Evolutionary conservation across 2,113 vertebrate genomes (phyloP).

Genomic region (Mionectes macconnelli): DNA sequence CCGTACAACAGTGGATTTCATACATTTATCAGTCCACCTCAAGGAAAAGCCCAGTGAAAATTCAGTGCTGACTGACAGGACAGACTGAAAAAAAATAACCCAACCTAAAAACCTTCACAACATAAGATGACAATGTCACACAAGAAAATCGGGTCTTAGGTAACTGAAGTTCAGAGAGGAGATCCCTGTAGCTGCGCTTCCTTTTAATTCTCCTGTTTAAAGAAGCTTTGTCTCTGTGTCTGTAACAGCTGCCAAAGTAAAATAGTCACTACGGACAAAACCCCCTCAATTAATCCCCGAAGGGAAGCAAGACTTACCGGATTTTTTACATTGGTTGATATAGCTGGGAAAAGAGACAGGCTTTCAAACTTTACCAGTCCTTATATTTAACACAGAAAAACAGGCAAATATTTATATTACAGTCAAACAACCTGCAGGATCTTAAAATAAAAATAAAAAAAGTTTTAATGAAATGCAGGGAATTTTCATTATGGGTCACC

Average conservation of each 20-base stretch:
- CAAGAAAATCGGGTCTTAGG: not conserved
- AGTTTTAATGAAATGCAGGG: not conserved
- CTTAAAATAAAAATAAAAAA: not conserved
- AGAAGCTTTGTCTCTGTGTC: not conserved
- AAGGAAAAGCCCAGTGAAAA: not conserved
- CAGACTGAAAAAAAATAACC: not conserved
- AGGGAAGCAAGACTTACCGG: not conserved
- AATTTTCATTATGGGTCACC: not conserved
- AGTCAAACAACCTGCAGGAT: not conserved
- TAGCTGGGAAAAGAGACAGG: not conserved
- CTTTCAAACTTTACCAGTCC: not conserved
- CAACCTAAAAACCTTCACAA: not conserved
- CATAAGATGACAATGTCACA: accelerated
- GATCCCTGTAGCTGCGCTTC: not conserved
- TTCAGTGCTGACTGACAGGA: not conserved
- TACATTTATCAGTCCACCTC: not conserved
- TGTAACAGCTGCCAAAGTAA: not conserved
- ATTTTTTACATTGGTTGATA: not conserved
- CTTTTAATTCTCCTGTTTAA: not conserved
- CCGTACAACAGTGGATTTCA: not conserved
- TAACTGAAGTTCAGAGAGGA: not conserved
- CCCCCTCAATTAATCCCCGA: not conserved
- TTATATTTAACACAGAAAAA: not conserved
- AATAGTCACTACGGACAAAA: not conserved
- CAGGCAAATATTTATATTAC: not conserved